Base-by-base conservation (phyloP, 2,888 invertebrate species). In the Labia minor region DNA sequence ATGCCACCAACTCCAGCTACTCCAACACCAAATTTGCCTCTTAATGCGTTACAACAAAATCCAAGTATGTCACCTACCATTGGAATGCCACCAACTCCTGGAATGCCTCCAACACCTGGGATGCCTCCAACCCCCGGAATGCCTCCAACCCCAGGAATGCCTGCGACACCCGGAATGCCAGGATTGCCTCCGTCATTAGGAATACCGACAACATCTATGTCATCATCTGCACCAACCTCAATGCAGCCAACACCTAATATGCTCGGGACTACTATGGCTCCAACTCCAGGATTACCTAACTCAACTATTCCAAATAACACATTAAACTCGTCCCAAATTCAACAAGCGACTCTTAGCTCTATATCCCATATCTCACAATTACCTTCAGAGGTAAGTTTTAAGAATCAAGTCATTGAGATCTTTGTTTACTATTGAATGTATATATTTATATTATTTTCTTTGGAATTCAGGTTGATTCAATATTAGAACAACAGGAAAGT, bases 301-400 rank as follows among this genome's bases (percentile, higher is more conserved):
- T 11, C 37, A 65, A 14, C 63, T 64, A 3, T 61, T 69, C 8
- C 66, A 65, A 4, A 64, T 63, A 4, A 67, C 67, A 1, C 69
- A 26, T 26, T 26, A 26, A 26, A 26, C 8, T 26, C 26, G 8
- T 26, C 26, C 3, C 26, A 26, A 26, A 26, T 26, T 26, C 26
- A 3, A 6, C 26, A 26, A 26, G 26, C n/a, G 3, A 49, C 14
- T 16, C n/a, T 49, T 10, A 10, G 6, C 14, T 61, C 77, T 79
- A 68, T 71, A 80, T 72, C 76, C 76, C 75, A 76, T 79, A 82
- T 85, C 78, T 87, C 87, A 68, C 86, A 86, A 74, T 76, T 87
- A 73, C 83, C 82, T 64, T 81, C 82, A 1, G 86, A 85, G 77
- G 79, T 79, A 70, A 71, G 67, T 20, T 37, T 67, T n/a, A 4